Evolutionary conservation across 1,140 invertebrate species (phyloP), one percentile per base, ranked within the genome.

Genomic region (Alviniconcha marisindica): DNA sequence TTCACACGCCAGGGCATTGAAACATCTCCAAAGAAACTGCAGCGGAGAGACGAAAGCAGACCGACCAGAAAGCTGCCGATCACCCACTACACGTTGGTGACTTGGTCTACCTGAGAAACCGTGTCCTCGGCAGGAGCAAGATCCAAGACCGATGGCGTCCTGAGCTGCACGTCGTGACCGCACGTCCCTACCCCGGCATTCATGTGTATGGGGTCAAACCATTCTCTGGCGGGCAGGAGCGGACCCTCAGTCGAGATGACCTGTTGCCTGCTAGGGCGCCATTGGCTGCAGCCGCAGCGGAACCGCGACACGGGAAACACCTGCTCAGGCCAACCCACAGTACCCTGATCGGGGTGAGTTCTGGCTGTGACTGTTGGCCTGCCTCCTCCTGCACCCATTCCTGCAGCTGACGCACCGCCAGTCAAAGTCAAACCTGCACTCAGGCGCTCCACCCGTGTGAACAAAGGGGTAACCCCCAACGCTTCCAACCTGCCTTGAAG

Each of bases 111-210:
- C 31, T 69, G 24, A 18, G 60, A 3, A 71, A 71, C 42, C 33
- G 79, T 18, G 79, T 48, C 12, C 3, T 15, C 21, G 79, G 79
- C 66, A 60, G 63, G 1, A 81, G 38, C 38, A 81, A 81, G 40
- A 71, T 81, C 21, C 79, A 81, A 21, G 79, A 81, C 44, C 28
- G 14, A 12, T 81, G 79, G 78, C 1, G n/a, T 1, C 78, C 78
- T 5, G 42, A 77, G 24, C 28, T 77, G 1, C 31, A 77, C 44
- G 38, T 40, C 2, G 44, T 77, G 38, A 77, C 44, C n/a, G 15
- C 18, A 31, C 42, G 42, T 21, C 76, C 76, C 14, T 77, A 14
- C 18, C 42, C n/a, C 1, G 44, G 36, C 21, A 14, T 33, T 4
- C 66, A 77, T 2, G 76, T 77, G 42, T 77, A 77, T 31, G 18